Evolutionary conservation across 2,888 invertebrate genomes (phyloP), one percentile per base, ranked within the genome.

Genomic region (Zaprionus lineosus): DNA sequence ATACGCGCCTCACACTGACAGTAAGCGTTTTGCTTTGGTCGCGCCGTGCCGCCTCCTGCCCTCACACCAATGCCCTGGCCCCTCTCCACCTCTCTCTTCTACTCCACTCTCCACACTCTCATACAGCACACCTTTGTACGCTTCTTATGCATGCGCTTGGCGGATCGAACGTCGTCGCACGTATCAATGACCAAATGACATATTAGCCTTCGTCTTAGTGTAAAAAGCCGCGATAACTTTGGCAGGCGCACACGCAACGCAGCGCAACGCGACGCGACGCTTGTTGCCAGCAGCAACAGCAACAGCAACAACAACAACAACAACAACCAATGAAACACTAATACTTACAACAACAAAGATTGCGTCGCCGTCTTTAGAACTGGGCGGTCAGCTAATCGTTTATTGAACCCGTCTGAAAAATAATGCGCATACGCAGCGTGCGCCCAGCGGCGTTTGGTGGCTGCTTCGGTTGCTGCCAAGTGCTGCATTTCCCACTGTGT

Each of bases 121-220:
- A 24, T 4, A 24, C 24, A n/a, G 8, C 8, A 3, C 24, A 4
- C 24, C 31, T 19, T 24, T 43, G 6, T 21, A 8, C 12, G 12
- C 71, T 41, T 24, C 48, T 41, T 31, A 28, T 12, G 18, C 18
- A 47, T 31, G 24, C 31, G 18, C 40, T 19, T 39, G 46, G 40
- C 50, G 71, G 46, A 40, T 53, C 50, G 62, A n/a, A 12, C 65
- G 66, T 58, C 79, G 78, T 56, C 56, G 78, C 56, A 60, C 83
- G 79, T 86, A 86, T 82, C 82, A 82, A 84, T 86, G 85, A 83
- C 86, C 86, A 86, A 82, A 86, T 82, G 82, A 82, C 82, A 82
- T 82, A 86, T 82, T 82, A 86, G 86, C 82, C 78, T 84, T 78
- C 83, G 79, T 73, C 83, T 86, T 86, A 86, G 85, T 84, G 85